These are phyloP conservation scores for Callyntrura guangdongensis DNA, from an alignment of 2,888 invertebrate genomes.

Conservation along the genomic window DNA sequence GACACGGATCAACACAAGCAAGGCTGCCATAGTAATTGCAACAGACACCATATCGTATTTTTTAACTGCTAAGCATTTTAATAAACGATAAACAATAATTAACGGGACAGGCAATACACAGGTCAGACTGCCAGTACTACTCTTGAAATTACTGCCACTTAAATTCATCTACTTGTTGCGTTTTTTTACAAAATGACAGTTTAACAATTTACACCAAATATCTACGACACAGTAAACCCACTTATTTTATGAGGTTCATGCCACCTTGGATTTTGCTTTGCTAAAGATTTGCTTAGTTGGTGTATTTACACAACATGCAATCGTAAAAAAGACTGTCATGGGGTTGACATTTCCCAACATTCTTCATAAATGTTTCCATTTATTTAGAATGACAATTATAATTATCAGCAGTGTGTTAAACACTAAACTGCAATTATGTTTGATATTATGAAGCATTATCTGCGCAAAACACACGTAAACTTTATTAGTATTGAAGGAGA, in stretches of 20 bases:
- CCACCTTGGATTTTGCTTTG: constrained; percentile 1
- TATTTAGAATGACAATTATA: neutral
- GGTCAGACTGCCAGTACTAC: neutral
- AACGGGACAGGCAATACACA: neutral
- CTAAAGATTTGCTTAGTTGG: neutral
- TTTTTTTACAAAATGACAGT: neutral
- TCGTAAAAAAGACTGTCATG: neutral
- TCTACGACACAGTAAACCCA: neutral
- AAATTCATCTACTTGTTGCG: constrained; percentile 24
- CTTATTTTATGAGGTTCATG: neutral
- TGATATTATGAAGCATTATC: neutral
- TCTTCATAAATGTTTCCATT: neutral
- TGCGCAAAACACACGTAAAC: neutral
- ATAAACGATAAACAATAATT: constrained; percentile 41
- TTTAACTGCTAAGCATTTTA: constrained; percentile 28
- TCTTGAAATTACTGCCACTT: neutral
- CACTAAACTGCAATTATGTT: neutral
- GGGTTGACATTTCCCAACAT: constrained; percentile 32
- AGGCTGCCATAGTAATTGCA: neutral
- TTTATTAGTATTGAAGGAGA: neutral
- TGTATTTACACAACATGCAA: neutral
- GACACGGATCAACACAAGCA: neutral
- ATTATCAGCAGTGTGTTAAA: neutral
- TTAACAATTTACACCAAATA: neutral
- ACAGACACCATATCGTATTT: neutral